Conservation (phyloP, 2,888 invertebrate genomes). For the Antitype chi region DNA sequence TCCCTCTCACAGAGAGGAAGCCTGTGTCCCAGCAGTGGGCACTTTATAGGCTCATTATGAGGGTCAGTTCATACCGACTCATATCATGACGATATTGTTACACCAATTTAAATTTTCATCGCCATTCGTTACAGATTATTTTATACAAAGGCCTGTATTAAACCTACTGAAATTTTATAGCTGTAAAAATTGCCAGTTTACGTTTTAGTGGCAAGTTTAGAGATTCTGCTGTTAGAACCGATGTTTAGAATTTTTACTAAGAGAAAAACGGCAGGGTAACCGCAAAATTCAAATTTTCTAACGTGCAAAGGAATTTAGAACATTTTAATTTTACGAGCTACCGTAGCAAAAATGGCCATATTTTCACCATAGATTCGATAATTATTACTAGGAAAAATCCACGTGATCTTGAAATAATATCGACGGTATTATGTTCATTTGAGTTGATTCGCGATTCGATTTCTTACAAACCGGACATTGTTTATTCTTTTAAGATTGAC, state of each 20-base stretch:
- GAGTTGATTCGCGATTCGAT: neutral
- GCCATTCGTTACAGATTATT: neutral
- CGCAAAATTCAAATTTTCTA: no score
- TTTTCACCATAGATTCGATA: neutral
- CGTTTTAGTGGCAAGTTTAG: neutral
- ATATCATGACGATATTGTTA: no score
- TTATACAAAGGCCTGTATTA: neutral
- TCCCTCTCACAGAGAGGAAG: no score
- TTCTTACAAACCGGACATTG: neutral
- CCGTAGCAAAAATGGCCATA: no score
- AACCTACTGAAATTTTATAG: neutral
- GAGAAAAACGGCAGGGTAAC: no score
- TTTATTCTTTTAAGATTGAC: neutral
- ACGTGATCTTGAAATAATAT: neutral
- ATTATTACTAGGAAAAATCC: neutral
- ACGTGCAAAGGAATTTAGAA: no score
- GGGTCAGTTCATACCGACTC: neutral
- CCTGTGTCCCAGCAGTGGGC: no score
- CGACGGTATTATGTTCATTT: neutral
- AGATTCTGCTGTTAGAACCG: neutral
- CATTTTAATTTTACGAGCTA: no score
- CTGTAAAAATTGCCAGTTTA: neutral
- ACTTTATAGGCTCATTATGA: neutral
- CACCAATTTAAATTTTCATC: neutral
- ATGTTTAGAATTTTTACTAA: no score